Evolutionary conservation across 2,888 invertebrate genomes (phyloP), one percentile per base, ranked within the genome.

Genomic region (Netelia virgata): DNA sequence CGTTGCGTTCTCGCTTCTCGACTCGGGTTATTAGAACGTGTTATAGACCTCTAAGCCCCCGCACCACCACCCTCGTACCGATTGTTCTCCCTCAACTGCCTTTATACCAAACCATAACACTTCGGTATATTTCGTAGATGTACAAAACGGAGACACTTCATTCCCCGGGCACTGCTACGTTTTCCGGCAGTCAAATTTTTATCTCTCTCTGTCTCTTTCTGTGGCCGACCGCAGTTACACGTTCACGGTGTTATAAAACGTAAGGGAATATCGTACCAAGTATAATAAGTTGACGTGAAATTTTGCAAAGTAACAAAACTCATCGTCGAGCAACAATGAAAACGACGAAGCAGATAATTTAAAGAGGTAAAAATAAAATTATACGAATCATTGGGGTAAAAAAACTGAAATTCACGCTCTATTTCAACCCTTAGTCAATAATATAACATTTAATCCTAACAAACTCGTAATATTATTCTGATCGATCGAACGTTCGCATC

Each of bases 21-120:
- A 61, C 83, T 68, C 63, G 50, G 81, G 82, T 82, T 84, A 82
- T 82, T 82, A 84, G 80, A 61, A 75, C 64, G 70, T 72, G 64
- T 70, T 79, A 78, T 64, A 66, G 57, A 59, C 43, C 57, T 18
- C 53, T 69, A 20, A 47, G 23, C 69, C 69, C 73, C 63, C n/a
- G 57, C 55, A 55, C 69, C 61, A 59, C 69, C 5, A 64, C 53
- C 63, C 57, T 63, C 2, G n/a, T 64, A 2, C 23, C 55, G 66
- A 72, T 76, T 80, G 59, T 66, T 81, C 43, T 63, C 61, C 18
- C 36, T 61, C 18, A 69, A 77, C 66, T 70, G 41, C 41, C 53
- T 61, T 64, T 50, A 16, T 64, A 68, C 43, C 28, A n/a, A 36
- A 10, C 23, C 11, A 16, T 53, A 76, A 59, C 59, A 55, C 47